These are phyloP conservation scores for Sabatieria punctata DNA, from an alignment of 2,888 invertebrate species.

Conservation along the genomic window DNA sequence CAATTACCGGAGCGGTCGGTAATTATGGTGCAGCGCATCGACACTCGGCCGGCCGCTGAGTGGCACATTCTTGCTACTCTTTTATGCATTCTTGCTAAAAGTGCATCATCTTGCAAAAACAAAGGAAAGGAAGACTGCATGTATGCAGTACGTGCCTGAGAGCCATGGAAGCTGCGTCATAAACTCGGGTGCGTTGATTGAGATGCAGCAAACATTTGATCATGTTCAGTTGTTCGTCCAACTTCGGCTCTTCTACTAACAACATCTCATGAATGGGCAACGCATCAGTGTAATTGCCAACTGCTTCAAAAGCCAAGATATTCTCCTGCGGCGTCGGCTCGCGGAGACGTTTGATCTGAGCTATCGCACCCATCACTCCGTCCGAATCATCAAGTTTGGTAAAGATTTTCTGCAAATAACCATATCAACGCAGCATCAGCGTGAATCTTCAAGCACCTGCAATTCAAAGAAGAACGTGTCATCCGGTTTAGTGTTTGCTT, in stretches of 20 bases:
- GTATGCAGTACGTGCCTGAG: too few relatives aligned
- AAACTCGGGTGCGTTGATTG: conserved; percentile 10
- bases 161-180: too few relatives aligned
- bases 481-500: background rate
- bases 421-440: background rate
- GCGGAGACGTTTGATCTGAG: background rate
- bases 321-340: background rate
- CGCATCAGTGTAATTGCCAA: background rate
- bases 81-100: too few relatives aligned
- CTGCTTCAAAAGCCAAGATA: background rate
- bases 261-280: background rate
- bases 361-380: background rate
- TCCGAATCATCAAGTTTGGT: background rate
- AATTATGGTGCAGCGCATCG: too few relatives aligned
- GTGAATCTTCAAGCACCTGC: background rate
- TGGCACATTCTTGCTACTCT: too few relatives aligned
- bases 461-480: background rate
- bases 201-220: conserved; percentile 9
- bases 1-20: too few relatives aligned
- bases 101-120: too few relatives aligned
- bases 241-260: background rate
- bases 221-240: conserved; percentile 2
- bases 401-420: background rate
- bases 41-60: too few relatives aligned
- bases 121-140: too few relatives aligned